phyloP scores from a whole-genome alignment of 2,888 invertebrate genomes.

The Elmis aenea region DNA sequence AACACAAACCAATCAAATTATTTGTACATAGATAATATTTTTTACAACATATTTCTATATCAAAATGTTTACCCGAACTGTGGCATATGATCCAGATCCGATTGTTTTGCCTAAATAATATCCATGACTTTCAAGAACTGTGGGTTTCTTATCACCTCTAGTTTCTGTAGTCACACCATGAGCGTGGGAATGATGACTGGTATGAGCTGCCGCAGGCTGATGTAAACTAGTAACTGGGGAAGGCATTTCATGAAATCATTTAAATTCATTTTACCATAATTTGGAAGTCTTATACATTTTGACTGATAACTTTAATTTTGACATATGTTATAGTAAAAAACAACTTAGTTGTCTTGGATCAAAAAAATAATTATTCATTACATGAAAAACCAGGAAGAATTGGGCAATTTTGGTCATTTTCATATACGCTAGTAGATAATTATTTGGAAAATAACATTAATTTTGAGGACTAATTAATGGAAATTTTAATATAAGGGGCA shows the following conservation, averaged over 20 bases:
- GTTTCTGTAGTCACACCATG: constrained; percentile 25
- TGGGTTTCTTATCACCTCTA: constrained; percentile 40
- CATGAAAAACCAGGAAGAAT: too few relatives aligned
- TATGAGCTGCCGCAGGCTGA: constrained; percentile 29
- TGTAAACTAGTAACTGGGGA: constrained; percentile 39
- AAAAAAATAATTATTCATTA: too few relatives aligned
- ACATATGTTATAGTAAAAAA: constrained; percentile 8
- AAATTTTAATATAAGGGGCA: too few relatives aligned
- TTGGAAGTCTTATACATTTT: constrained; percentile 12
- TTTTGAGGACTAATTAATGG: too few relatives aligned
- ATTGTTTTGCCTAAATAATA: constrained; percentile 70
- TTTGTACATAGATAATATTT: constrained; percentile 3
- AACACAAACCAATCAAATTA: constrained; percentile 25
- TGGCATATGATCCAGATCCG: constrained; percentile 78
- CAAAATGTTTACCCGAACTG: constrained; percentile 59
- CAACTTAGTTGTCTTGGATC: constrained; percentile 29
- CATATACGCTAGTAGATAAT: too few relatives aligned
- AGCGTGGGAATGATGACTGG: constrained; percentile 14
- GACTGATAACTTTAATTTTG: constrained; percentile 16
- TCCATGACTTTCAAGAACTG: constrained; percentile 71
- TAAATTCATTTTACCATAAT: constrained; percentile 18
- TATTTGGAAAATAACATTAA: too few relatives aligned
- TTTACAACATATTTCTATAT: constrained; percentile 3
- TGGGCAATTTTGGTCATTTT: too few relatives aligned
- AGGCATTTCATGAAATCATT: constrained; percentile 29